Evolutionary conservation across 2,797 vertebrate genomes (phyloP).

Genomic region (Phalloptychus januarius): DNA sequence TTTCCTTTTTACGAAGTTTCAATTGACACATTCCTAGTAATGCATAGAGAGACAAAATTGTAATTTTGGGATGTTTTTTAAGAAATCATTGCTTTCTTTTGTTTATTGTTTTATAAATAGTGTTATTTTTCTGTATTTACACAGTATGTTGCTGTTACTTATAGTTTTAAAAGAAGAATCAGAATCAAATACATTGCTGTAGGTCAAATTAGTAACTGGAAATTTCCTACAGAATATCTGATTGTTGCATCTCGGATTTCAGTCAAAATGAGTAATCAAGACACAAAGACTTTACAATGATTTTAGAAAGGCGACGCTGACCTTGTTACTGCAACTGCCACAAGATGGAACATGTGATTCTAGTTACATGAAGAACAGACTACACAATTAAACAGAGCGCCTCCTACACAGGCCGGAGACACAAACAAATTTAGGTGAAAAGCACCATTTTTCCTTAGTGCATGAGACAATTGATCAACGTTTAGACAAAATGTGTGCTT

Average conservation of each 20-base stretch:
- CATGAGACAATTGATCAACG: neutral
- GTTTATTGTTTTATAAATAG: neutral
- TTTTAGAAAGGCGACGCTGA: neutral
- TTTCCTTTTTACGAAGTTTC: neutral
- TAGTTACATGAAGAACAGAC: neutral
- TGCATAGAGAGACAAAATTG: neutral
- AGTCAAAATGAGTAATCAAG: constrained; percentile 10
- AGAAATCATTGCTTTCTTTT: neutral
- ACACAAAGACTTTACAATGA: neutral
- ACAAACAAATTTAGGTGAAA: neutral
- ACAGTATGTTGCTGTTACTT: neutral
- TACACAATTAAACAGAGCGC: neutral
- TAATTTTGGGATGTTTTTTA: neutral
- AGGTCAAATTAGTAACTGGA: neutral
- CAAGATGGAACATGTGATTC: neutral
- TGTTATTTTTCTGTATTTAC: neutral
- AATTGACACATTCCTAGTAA: neutral
- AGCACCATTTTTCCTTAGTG: neutral
- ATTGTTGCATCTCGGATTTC: neutral
- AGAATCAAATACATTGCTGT: neutral
- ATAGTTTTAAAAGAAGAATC: neutral
- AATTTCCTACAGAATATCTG: neutral
- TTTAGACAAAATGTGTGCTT: neutral
- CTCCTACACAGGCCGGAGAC: neutral
- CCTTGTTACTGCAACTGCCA: neutral